Evolutionary conservation across 2,797 vertebrate genomes (phyloP), one percentile per base, ranked within the genome.

Genomic region (Hippocampus kuda): DNA sequence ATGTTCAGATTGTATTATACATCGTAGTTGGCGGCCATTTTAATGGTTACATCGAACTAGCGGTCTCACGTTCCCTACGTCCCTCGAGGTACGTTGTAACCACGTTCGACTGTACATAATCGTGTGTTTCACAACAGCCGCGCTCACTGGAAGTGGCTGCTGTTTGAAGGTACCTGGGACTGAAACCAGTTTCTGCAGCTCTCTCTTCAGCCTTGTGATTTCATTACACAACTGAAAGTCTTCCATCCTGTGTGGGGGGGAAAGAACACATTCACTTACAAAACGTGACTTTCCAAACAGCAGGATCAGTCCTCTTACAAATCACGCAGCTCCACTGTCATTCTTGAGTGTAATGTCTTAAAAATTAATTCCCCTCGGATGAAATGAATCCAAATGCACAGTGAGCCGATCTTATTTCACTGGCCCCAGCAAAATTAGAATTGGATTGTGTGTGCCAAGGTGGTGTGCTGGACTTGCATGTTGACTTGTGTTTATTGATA

Each of bases 211-310:
- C 38, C 85, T 75, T 5, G 91, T 94, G 80, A 95, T 95, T 75
- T 96, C 94, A 76, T 91, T 90, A 68, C 94, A 96, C 9, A 96
- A 91, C 84, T 96, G 93, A 76, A 96, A 93, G 81, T 96, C 94
- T 20, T 96, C 94, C 92, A 94, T 66, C 64, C 46, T 46, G 64
- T 12, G 4, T 10, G 3, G n/a, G 9, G 16, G 15, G 9, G 3
- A 44, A 7, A n/a, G 27, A 18, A 66, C 18, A 49, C 64, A 26
- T 65, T 2, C 24, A 13, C 18, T 60, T 38, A 20, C 16, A 60
- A 34, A 34, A 60, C 2, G 27, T 34, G 27, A 60, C 27, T 16
- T 60, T 38, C 38, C 11, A 24, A 63, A 22, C 34, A 27, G 12
- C 27, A 24, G 6, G 4, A 51, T 51, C 18, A 51, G 16, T 51